phyloP scores from a whole-genome alignment of 1,140 invertebrate genomes.

The Zaprionus kolodkinae region DNA sequence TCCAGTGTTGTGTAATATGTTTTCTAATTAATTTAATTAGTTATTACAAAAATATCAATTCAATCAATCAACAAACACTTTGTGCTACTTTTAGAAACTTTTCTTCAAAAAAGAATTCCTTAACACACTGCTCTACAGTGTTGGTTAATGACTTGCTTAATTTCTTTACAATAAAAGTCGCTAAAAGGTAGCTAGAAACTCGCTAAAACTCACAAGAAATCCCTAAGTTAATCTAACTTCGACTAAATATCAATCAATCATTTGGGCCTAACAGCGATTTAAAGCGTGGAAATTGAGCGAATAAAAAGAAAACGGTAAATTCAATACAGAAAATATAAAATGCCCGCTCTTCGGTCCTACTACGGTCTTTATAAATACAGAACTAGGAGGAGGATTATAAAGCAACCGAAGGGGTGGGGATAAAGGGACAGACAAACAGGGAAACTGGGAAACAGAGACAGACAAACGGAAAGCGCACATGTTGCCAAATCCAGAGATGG shows the following conservation, averaged over 20 bases:
- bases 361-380: neutral
- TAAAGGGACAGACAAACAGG: slow-evolving; percentile 3
- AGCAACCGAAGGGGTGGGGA: neutral
- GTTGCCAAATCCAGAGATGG: slow-evolving; percentile 59
- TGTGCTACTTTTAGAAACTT: neutral
- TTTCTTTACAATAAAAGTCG: neutral
- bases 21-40: neutral
- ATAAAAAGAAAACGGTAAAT: slow-evolving; percentile 41
- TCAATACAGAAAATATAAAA: slow-evolving; percentile 53
- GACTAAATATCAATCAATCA: slow-evolving; percentile 30
- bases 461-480: slow-evolving; percentile 51
- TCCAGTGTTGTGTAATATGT: neutral
- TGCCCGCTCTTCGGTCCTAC: too few relatives aligned
- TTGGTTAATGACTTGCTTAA: neutral
- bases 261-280: slow-evolving; percentile 50
- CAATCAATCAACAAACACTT: neutral
- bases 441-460: slow-evolving; percentile 11
- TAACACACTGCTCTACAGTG: neutral
- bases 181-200: neutral
- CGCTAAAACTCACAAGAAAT: neutral
- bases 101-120: neutral
- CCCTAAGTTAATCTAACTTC: neutral
- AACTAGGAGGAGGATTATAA: neutral
- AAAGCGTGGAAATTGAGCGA: slow-evolving; percentile 30
- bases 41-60: neutral